Percentiles rank a stretch among this genome's conserved stretches.
Conservation (phyloP, 2,888 invertebrate species). For the Allacma fusca region DNA sequence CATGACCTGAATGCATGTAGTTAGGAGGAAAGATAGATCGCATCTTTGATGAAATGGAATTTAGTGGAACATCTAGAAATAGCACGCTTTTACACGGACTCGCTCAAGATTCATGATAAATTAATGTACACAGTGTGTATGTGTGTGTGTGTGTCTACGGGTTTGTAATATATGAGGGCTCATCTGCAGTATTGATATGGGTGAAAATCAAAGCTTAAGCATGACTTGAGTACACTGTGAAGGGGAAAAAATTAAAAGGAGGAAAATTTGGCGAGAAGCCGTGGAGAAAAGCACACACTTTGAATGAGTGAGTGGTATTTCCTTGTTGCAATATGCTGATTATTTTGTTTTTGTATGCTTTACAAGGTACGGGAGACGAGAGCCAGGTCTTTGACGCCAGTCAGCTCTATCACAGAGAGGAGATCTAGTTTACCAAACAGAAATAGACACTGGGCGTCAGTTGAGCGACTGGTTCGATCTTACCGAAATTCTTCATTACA, state of each 20-base stretch:
- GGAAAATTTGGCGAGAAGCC: conserved; percentile 30
- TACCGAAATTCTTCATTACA: conserved; percentile 44
- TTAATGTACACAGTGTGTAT: neutral
- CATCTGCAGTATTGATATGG: neutral
- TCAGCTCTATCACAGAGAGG: conserved; percentile 38
- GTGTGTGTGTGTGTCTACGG: too few relatives aligned
- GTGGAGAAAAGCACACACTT: neutral
- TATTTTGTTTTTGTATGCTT: conserved; percentile 16
- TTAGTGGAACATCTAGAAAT: conserved; percentile 16
- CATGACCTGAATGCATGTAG: conserved; percentile 13
- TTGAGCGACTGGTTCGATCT: conserved; percentile 44
- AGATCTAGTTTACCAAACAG: conserved; percentile 45
- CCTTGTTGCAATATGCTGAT: conserved; percentile 18
- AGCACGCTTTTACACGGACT: conserved; percentile 1
- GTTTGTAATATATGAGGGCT: too few relatives aligned
- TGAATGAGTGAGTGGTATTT: conserved; percentile 29
- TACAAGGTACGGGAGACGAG: conserved; percentile 39
- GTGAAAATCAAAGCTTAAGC: neutral
- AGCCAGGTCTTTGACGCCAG: conserved; percentile 48
- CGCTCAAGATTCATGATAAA: too few relatives aligned
- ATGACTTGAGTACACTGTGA: neutral
- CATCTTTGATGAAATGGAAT: neutral
- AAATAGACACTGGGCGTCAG: conserved; percentile 47
- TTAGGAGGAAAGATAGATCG: neutral
- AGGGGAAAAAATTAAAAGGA: neutral